A percentile compares a stretch with the other conserved stretches of the same genome.
phyloP scores from a whole-genome alignment of 2,113 vertebrate species.

The Bubalus kerabau region DNA sequence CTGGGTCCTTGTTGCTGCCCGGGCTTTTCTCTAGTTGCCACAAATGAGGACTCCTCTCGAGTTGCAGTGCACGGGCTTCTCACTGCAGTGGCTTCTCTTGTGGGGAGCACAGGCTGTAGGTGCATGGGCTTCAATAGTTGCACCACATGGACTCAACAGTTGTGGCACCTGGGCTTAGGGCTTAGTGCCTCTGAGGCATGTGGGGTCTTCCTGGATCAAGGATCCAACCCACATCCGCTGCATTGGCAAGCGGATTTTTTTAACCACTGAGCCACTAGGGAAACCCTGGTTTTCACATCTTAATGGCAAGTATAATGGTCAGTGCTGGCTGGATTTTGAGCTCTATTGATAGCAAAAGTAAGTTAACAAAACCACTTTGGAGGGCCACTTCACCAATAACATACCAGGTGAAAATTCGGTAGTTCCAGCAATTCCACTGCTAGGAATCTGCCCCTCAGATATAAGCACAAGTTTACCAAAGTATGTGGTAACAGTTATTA shows the following conservation, averaged over 20 bases:
- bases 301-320: not conserved
- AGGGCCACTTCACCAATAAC: not conserved
- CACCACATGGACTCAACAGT: not conserved
- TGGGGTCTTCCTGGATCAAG: not conserved
- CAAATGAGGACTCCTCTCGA: not conserved
- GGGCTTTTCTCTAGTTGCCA: not conserved
- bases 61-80: not conserved
- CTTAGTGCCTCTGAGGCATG: not conserved
- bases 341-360: not conserved
- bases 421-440: not conserved
- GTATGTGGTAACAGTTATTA: not conserved
- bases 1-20: not conserved
- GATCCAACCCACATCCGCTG: not conserved
- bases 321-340: not conserved
- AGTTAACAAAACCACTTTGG: not conserved
- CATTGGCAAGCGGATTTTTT: not conserved
- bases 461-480: not conserved
- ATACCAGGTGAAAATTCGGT: not conserved
- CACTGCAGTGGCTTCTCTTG: not conserved
- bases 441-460: not conserved
- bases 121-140: not conserved
- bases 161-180: not conserved
- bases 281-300: not conserved
- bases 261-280: not conserved
- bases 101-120: not conserved